Evolutionary conservation across 2,888 invertebrate species (phyloP).

Genomic region (Halocaridina rubra): DNA sequence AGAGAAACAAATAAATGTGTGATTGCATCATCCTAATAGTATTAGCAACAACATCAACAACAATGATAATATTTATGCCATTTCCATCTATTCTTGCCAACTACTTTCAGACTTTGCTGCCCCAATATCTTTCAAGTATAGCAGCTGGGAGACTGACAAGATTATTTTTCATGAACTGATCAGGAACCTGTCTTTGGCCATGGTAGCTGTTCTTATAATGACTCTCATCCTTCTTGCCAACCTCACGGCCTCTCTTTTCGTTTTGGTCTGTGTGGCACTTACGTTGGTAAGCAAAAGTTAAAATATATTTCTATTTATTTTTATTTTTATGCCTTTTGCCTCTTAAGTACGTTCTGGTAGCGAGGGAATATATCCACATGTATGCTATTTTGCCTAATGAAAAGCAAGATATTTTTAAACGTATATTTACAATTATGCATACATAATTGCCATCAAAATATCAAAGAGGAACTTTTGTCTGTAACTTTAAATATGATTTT

Average conservation of each 20-base stretch:
- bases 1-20: background rate
- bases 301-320: no score
- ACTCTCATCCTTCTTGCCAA: constrained; percentile 81
- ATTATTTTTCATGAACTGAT: constrained; percentile 80
- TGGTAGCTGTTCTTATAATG: constrained; percentile 82
- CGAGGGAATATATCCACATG: no score
- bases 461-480: background rate
- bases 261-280: constrained; percentile 74
- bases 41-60: background rate
- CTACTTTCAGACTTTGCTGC: constrained; percentile 35
- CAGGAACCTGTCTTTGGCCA: constrained; percentile 80
- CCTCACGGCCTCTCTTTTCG: constrained; percentile 81
- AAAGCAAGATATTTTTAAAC: background rate
- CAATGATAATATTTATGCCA: no score
- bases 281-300: constrained; percentile 77
- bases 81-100: no score
- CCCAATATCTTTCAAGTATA: constrained; percentile 44
- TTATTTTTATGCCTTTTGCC: no score
- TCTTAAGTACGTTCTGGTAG: no score
- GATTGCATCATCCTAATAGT: background rate
- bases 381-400: no score
- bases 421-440: background rate
- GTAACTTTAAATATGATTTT: no score
- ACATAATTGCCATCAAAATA: background rate
- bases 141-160: constrained; percentile 66